These are phyloP conservation scores for Pteronura brasiliensis DNA, from an alignment of 2,113 vertebrate species.

Conservation along the genomic window DNA sequence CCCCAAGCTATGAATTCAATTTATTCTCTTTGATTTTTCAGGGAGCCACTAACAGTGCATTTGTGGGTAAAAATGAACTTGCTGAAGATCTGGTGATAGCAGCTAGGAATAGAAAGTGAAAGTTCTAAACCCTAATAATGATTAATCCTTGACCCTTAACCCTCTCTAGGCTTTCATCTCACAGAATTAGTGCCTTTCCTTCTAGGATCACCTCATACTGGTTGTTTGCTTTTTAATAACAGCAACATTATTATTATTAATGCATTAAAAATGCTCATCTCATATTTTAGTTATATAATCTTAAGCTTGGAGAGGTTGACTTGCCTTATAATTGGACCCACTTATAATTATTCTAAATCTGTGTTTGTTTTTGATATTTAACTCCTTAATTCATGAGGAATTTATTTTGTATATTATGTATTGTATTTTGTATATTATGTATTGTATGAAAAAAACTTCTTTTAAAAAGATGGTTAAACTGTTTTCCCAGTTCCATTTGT, in stretches of 20 bases:
- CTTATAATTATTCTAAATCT: not conserved
- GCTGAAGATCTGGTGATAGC: not conserved
- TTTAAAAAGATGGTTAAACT: not conserved
- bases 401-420: not conserved
- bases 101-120: not conserved
- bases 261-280: not conserved
- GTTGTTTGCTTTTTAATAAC: not conserved
- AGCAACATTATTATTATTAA: not conserved
- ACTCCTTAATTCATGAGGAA: not conserved
- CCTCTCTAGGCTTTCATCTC: not conserved
- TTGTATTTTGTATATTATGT: not conserved
- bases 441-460: not conserved
- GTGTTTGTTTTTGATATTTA: not conserved
- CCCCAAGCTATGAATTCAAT: not conserved
- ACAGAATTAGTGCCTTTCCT: not conserved
- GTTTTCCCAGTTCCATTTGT: not conserved
- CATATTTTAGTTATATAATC: not conserved
- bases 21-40: not conserved
- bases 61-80: not conserved
- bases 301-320: not conserved
- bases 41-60: not conserved
- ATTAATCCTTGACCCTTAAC: not conserved
- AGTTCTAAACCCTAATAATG: not conserved
- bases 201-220: not conserved
- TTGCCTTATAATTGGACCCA: not conserved